These are phyloP conservation scores for Cephus pygmeus DNA, from an alignment of 2,888 invertebrate species.

Conservation along the genomic window DNA sequence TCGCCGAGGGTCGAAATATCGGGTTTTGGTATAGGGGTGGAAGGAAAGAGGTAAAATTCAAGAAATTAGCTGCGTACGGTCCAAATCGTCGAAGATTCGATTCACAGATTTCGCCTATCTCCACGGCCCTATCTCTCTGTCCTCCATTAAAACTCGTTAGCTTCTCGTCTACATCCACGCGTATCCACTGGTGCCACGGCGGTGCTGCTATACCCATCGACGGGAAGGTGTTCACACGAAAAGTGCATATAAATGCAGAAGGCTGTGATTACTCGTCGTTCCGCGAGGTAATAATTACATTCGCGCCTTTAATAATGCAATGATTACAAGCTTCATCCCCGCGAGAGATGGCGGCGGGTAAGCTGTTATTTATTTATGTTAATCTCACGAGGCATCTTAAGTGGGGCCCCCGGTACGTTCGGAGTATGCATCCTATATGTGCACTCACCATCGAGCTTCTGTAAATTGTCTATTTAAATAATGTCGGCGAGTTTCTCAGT, in stretches of 20 bases:
- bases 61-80: not conserved
- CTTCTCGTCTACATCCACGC: not conserved
- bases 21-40: too few species aligned
- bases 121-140: not conserved
- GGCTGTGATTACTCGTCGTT: constrained; percentile 38
- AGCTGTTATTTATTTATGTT: constrained; percentile 49
- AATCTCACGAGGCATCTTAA: constrained; percentile 44
- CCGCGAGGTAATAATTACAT: constrained; percentile 39
- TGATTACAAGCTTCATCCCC: constrained; percentile 40
- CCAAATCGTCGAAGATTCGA: not conserved
- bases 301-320: constrained; percentile 49
- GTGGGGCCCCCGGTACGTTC: constrained; percentile 21
- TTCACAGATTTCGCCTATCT: not conserved
- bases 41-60: not conserved
- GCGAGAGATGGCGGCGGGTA: constrained; percentile 26
- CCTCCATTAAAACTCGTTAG: not conserved
- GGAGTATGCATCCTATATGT: constrained; percentile 23
- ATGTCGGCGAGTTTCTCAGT: constrained; percentile 23
- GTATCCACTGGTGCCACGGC: not conserved
- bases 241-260: constrained; percentile 19
- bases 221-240: not conserved
- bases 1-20: too few species aligned
- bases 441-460: constrained; percentile 22
- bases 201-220: not conserved
- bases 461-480: constrained; percentile 49